Conservation (phyloP, 1,140 invertebrate genomes). For the Panonychus citri region DNA sequence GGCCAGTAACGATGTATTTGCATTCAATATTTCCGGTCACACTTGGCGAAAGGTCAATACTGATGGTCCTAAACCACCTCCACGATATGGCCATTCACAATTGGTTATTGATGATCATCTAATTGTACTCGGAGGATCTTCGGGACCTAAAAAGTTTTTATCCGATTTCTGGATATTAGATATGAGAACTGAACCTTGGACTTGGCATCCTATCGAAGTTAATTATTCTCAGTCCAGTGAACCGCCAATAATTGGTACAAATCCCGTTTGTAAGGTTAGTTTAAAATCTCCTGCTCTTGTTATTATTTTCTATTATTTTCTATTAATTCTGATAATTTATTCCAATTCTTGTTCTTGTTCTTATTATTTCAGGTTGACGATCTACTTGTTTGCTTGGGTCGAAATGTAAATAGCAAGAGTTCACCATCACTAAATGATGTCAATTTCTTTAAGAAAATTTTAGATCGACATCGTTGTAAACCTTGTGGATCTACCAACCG, state of each 20-base stretch:
- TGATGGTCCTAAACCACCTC: neutral
- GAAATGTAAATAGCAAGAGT: neutral
- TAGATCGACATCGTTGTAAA: no score
- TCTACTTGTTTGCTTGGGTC: neutral
- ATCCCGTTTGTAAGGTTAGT: neutral
- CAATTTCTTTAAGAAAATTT: no score
- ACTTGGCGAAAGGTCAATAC: neutral
- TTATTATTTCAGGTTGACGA: neutral
- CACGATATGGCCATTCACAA: constrained; percentile 13
- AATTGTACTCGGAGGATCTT: constrained; percentile 35
- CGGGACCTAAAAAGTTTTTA: constrained; percentile 33
- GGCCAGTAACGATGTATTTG: neutral
- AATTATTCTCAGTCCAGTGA: neutral
- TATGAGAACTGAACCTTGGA: neutral
- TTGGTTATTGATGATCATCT: constrained; percentile 23
- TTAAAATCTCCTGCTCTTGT: neutral
- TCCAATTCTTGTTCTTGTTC: no score
- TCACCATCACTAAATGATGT: neutral
- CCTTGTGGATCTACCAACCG: neutral
- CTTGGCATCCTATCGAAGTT: neutral
- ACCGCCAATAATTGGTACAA: neutral
- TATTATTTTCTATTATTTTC: neutral
- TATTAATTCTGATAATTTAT: no score
- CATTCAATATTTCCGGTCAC: neutral
- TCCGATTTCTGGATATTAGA: neutral